Conservation (phyloP, 2,888 invertebrate species). For the Malthinus seriepunctatus region DNA sequence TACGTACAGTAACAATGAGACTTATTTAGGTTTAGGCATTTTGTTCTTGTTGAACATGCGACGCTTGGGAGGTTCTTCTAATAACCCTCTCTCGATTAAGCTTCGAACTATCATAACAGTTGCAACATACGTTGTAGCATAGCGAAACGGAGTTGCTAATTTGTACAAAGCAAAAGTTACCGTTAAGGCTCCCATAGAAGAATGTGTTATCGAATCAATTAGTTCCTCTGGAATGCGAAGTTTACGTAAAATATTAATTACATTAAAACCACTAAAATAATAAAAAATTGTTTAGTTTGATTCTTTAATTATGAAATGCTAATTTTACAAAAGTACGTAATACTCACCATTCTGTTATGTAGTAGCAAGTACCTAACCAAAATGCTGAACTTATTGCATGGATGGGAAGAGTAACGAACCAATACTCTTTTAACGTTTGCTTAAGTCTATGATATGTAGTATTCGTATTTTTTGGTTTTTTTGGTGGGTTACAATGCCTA, state of each 20-base stretch:
- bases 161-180: constrained; percentile 14
- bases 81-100: neutral
- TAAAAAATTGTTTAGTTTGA: no score
- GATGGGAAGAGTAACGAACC: constrained; percentile 9
- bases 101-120: neutral
- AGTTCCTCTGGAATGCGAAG: neutral
- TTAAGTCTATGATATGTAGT: neutral
- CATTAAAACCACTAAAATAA: neutral
- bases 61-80: neutral
- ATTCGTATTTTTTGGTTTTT: no score
- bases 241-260: neutral
- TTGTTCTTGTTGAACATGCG: no score
- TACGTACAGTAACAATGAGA: neutral
- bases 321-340: neutral
- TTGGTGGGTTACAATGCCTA: no score
- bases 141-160: constrained; percentile 12
- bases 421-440: neutral
- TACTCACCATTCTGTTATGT: neutral
- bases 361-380: constrained; percentile 11
- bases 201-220: constrained; percentile 4
- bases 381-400: neutral
- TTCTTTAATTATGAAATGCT: neutral
- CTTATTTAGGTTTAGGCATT: neutral
- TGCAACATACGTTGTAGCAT: constrained; percentile 1
- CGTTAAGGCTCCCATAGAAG: constrained; percentile 9